Conservation (phyloP, 2,797 vertebrate genomes). For the Protosalanx chinensis region DNA sequence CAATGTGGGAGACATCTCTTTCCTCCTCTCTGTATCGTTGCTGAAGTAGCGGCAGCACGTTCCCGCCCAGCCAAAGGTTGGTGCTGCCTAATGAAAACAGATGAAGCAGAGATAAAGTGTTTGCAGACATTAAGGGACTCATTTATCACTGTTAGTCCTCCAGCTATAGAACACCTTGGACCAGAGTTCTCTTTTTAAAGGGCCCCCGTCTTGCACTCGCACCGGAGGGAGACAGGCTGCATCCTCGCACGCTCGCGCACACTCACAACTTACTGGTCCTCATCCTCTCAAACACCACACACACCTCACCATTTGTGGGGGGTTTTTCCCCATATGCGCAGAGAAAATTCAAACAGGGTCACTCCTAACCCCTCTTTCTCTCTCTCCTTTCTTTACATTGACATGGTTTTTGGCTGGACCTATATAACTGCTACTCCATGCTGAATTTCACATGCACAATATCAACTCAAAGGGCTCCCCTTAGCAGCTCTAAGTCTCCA, state of each 20-base stretch:
- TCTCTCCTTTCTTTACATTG: constrained; percentile 19
- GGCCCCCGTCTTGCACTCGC: constrained; percentile 59
- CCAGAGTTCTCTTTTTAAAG: constrained; percentile 60
- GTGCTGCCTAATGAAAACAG: constrained; percentile 82
- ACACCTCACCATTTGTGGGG: background rate
- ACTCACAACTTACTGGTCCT: constrained; percentile 4
- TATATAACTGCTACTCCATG: no score
- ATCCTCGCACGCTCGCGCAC: constrained; percentile 33
- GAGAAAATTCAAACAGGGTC: constrained; percentile 7
- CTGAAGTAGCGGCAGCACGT: constrained; percentile 74
- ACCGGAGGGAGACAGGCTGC: constrained; percentile 33
- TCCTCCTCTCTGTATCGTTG: constrained; percentile 50
- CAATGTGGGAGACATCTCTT: constrained; percentile 26
- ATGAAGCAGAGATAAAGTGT: constrained; percentile 85
- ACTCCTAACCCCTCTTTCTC: constrained; percentile 4
- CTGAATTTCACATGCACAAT: background rate
- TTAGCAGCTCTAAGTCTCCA: no score
- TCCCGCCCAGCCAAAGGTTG: constrained; percentile 77
- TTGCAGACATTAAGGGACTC: constrained; percentile 82
- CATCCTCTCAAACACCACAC: background rate
- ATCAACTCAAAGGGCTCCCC: background rate
- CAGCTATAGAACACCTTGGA: constrained; percentile 78
- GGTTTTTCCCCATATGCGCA: constrained; percentile 36
- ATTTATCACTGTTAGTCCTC: constrained; percentile 81
- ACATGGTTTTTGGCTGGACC: background rate